These are phyloP conservation scores for Dynastes tityus DNA, from an alignment of 2,888 invertebrate species.

Conservation along the genomic window DNA sequence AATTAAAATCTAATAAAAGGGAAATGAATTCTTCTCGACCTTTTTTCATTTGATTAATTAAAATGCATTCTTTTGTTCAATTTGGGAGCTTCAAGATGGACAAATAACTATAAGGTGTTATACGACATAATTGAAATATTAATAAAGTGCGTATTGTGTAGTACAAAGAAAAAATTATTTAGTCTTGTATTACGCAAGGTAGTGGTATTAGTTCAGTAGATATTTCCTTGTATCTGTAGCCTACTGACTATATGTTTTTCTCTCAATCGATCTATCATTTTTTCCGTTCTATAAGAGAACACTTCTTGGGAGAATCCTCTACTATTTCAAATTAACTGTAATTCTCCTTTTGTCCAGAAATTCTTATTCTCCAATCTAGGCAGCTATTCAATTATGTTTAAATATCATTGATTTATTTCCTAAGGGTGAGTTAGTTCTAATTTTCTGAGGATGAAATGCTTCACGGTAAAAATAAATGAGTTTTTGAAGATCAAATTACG, in stretches of 20 bases:
- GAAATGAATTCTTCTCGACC: background rate
- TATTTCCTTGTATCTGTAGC: background rate
- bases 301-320: background rate
- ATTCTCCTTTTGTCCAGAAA: background rate
- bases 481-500: too few species aligned
- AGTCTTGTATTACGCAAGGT: background rate
- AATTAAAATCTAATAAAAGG: background rate
- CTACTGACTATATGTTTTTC: background rate
- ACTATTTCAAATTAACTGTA: slow-evolving; percentile 1
- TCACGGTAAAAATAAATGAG: too few species aligned
- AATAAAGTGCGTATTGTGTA: background rate
- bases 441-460: background rate
- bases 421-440: background rate
- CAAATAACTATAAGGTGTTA: too few species aligned
- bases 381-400: background rate
- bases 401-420: slow-evolving; percentile 2
- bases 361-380: background rate
- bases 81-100: too few species aligned
- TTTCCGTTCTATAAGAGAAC: too few species aligned
- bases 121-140: too few species aligned
- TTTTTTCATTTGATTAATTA: background rate
- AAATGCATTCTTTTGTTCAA: too few species aligned
- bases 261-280: too few species aligned
- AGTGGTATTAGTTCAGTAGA: slow-evolving; percentile 2
- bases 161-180: background rate